phyloP scores from a whole-genome alignment of 2,888 invertebrate species.

The Cantharis lateralis region DNA sequence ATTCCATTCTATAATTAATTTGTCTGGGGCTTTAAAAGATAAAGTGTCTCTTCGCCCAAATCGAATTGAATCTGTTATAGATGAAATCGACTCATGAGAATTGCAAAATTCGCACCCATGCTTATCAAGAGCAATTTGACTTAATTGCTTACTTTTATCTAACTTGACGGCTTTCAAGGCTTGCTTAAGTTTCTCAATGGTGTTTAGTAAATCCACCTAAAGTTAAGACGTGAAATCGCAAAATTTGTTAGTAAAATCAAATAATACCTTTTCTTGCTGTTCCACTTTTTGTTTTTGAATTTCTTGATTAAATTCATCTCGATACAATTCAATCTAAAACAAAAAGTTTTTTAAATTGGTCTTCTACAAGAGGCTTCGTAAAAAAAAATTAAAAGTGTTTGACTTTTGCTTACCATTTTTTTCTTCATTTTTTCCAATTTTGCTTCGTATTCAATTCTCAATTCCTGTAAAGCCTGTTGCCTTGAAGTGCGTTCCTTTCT shows the following conservation, averaged over 20 bases:
- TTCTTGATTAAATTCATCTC: slow-evolving; percentile 67
- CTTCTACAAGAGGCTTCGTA: neutral
- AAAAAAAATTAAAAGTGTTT: neutral
- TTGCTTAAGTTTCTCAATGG: slow-evolving; percentile 17
- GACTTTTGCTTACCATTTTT: slow-evolving; percentile 74
- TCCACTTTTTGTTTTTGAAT: slow-evolving; percentile 51
- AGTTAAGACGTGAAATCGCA: neutral
- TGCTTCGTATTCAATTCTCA: slow-evolving; percentile 70
- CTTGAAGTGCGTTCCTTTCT: slow-evolving; percentile 50
- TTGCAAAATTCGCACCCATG: neutral
- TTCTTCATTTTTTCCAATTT: slow-evolving; percentile 80
- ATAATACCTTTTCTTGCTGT: slow-evolving; percentile 14
- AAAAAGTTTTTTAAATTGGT: neutral
- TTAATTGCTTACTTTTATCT: neutral
- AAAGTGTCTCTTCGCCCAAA: neutral
- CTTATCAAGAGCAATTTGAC: neutral
- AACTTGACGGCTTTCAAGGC: neutral
- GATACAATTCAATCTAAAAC: slow-evolving; percentile 64
- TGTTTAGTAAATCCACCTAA: slow-evolving; percentile 16
- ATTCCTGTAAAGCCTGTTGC: slow-evolving; percentile 56
- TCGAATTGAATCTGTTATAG: neutral
- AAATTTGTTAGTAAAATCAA: neutral
- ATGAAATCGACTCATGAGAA: neutral
- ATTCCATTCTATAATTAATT: neutral
- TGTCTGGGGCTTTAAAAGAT: neutral